Conservation (phyloP, 2,888 invertebrate species). For the Amblyteles armatorius region DNA sequence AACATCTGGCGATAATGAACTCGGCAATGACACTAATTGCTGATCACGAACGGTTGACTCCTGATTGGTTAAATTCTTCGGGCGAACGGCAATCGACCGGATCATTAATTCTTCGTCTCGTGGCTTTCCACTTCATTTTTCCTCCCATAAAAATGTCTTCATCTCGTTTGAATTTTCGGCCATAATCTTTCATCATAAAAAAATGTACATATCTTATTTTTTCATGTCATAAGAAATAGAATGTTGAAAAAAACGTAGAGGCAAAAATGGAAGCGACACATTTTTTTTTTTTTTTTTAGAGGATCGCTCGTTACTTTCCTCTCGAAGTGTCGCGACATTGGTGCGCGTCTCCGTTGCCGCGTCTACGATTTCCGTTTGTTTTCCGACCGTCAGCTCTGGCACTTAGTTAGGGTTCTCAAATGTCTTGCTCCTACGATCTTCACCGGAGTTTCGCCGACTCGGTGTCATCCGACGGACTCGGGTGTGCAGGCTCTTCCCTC, state of each 20-base stretch:
- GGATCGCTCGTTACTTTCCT: slow-evolving; percentile 12
- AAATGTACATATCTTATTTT: not conserved
- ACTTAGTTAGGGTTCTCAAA: slow-evolving; percentile 35
- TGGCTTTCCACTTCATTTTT: not conserved
- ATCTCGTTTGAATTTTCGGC: not conserved
- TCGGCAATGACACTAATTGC: slow-evolving; percentile 44
- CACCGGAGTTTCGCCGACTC: slow-evolving; percentile 19
- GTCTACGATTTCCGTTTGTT: slow-evolving; percentile 55
- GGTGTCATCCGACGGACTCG: slow-evolving; percentile 18
- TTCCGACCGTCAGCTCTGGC: slow-evolving; percentile 38
- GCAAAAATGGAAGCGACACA: too few relatives aligned
- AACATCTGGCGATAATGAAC: slow-evolving; percentile 10
- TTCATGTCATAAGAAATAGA: not conserved
- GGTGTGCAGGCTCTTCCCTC: not conserved
- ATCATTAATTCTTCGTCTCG: slow-evolving; percentile 22
- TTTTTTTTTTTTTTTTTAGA: not conserved
- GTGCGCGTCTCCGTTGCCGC: slow-evolving; percentile 20
- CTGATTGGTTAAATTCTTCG: slow-evolving; percentile 43
- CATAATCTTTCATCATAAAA: not conserved
- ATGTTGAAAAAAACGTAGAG: not conserved
- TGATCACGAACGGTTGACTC: slow-evolving; percentile 36
- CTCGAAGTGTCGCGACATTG: slow-evolving; percentile 36
- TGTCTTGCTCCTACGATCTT: slow-evolving; percentile 15
- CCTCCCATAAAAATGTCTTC: not conserved
- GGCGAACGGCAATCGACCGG: slow-evolving; percentile 26